Evolutionary conservation across 2,888 invertebrate genomes (phyloP), one percentile per base, ranked within the genome.

Genomic region (Ditylenchus weischeri): DNA sequence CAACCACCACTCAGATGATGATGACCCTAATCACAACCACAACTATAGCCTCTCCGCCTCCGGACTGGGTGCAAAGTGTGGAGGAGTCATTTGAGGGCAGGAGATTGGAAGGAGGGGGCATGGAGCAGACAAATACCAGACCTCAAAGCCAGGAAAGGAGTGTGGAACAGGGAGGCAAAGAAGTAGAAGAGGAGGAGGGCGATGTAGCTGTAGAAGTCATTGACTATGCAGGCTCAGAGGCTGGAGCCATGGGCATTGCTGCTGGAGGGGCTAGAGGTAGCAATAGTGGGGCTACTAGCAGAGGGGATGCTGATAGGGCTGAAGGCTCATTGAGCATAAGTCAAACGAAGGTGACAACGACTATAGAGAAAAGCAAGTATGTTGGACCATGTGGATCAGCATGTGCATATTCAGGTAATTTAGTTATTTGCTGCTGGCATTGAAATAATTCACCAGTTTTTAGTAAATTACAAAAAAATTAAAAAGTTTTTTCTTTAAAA

Each of bases 301-400:
- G 11, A 11, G 36, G 29, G 13, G 62, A 48, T 13, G 59, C 59
- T 11, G 59, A 59, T 5, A 19, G 18, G 7, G 62, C 47, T 11
- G 62, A 19, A 3, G 48, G 43, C 23, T 36, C 62, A 10, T n/a
- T 62, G 43, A 62, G 48, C 48, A 23, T 62, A 19, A 62, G 62
- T 21, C 38, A 62, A 48, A 62, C 62, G 1, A 62, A 62, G 47
- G 62, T 62, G 19, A 62, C 48, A 43, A 62, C 62, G 1, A 62
- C 62, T 19, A 62, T 68, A n/a, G 68, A 68, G 21, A 68, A 66
- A 38, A 68, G 64, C 57, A 69, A 71, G 35, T 70, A 70, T 57
- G 62, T 71, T 18, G 71, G 72, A 10, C 75, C 69, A n/a, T 71
- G 71, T 50, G 72, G 71, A 11, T 68, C 72, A 19, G 74, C 71